These are phyloP conservation scores for Sparus aurata DNA, from an alignment of 2,797 vertebrate species.

Conservation along the genomic window DNA sequence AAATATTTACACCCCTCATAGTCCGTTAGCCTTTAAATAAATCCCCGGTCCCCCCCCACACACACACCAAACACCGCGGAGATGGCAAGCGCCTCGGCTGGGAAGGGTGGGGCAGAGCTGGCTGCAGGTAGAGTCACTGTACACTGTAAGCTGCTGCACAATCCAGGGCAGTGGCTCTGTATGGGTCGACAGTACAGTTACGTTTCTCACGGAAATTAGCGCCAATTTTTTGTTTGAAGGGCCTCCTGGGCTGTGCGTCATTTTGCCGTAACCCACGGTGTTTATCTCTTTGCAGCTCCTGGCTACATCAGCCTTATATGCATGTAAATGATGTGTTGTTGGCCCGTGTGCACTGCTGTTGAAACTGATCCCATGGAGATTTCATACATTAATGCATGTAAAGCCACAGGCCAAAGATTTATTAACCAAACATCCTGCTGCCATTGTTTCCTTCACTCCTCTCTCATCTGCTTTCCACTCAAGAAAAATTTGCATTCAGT, in stretches of 20 bases:
- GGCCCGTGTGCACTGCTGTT: conserved; percentile 16
- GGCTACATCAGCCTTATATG: conserved; percentile 19
- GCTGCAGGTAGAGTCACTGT: conserved; percentile 55
- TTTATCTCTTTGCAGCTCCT: conserved; percentile 25
- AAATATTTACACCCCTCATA: background rate
- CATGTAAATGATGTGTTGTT: conserved; percentile 53
- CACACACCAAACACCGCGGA: background rate
- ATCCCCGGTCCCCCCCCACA: background rate
- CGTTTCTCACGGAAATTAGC: background rate
- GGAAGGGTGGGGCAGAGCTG: conserved; percentile 68
- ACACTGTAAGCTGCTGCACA: conserved; percentile 15
- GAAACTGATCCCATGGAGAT: conserved; percentile 17
- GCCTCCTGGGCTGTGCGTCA: conserved; percentile 15
- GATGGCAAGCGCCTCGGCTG: conserved; percentile 26
- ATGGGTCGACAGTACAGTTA: background rate
- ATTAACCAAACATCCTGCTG: conserved; percentile 32
- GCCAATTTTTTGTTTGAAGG: conserved; percentile 11
- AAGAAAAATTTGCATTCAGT: conserved; percentile 36
- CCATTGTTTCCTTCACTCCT: background rate
- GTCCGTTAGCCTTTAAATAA: background rate
- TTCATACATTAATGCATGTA: conserved; percentile 24
- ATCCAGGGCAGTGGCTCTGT: background rate
- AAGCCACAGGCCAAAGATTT: conserved; percentile 42
- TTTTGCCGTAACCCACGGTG: conserved; percentile 33
- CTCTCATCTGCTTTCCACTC: conserved; percentile 39